Percentiles rank a stretch among this genome's conserved stretches.
phyloP scores from a whole-genome alignment of 2,113 vertebrate species.

The Clinocottus analis region DNA sequence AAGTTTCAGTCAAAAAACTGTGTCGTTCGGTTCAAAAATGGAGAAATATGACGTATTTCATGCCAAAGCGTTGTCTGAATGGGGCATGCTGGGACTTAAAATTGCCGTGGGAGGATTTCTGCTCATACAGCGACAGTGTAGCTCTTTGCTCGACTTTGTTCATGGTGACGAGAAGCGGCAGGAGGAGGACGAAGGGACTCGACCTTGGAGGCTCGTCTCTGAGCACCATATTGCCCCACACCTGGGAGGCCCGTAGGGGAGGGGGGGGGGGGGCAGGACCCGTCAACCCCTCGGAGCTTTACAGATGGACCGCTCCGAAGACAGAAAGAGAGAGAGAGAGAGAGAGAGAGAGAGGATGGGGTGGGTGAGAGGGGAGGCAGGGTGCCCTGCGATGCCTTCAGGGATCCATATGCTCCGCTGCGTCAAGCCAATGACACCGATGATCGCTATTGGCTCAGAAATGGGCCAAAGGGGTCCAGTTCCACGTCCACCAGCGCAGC shows the following conservation, averaged over 20 bases:
- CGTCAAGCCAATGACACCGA: slow-evolving; percentile 55
- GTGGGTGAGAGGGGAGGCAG: slow-evolving; percentile 7
- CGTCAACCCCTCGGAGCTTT: slow-evolving; percentile 30
- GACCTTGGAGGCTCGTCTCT: slow-evolving; percentile 38
- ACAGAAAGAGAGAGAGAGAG: not conserved
- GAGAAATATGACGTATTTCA: no score
- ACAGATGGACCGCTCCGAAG: slow-evolving; percentile 62
- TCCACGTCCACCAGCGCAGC: not conserved
- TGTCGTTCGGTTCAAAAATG: no score
- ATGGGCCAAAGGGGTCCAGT: slow-evolving; percentile 15
- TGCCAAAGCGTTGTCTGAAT: no score
- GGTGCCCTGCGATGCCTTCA: slow-evolving; percentile 40
- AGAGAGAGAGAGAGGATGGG: not conserved
- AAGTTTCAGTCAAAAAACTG: no score
- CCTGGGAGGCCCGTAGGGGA: slow-evolving; percentile 66
- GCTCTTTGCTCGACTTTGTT: not conserved
- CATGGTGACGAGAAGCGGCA: not conserved
- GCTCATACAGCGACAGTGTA: not conserved
- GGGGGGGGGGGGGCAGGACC: slow-evolving; percentile 30
- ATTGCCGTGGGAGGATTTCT: no score
- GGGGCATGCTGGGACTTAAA: no score
- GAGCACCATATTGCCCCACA: slow-evolving; percentile 70
- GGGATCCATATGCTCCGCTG: slow-evolving; percentile 72
- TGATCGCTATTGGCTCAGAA: slow-evolving; percentile 41
- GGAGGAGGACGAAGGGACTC: not conserved